phyloP scores from a whole-genome alignment of 1,140 invertebrate genomes.

The Xylocopa sonorina region DNA sequence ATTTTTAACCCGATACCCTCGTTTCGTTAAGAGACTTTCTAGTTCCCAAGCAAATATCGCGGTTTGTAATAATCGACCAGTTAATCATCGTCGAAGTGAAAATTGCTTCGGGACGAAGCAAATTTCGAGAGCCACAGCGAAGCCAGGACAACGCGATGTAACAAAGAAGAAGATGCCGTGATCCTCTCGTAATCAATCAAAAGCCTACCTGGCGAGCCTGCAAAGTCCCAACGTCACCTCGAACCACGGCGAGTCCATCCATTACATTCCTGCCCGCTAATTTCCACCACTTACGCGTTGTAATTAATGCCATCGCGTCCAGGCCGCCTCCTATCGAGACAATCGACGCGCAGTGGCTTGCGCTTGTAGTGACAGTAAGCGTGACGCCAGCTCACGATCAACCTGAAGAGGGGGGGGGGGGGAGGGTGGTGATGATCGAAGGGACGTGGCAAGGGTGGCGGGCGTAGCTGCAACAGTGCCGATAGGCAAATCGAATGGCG shows the following conservation, averaged over 20 bases:
- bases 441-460: neutral
- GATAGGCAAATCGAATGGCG: constrained; percentile 71
- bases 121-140: no score
- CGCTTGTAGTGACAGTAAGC: constrained; percentile 45
- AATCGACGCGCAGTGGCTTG: constrained; percentile 54
- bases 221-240: neutral
- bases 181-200: no score
- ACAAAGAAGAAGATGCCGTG: no score
- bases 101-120: no score
- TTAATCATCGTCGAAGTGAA: no score
- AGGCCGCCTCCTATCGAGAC: constrained; percentile 45
- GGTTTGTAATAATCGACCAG: no score
- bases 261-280: constrained; percentile 47
- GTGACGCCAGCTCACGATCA: constrained; percentile 57
- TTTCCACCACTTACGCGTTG: constrained; percentile 56
- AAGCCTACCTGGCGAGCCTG: neutral
- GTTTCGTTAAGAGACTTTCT: no score
- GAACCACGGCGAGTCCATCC: neutral
- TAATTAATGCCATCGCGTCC: constrained; percentile 60
- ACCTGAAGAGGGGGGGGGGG: neutral
- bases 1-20: no score
- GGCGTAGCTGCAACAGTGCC: constrained; percentile 61
- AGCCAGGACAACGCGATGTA: no score
- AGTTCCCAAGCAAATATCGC: no score
- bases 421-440: neutral